Conservation (phyloP, 2,888 invertebrate species). For the Ochlodes sylvanus region DNA sequence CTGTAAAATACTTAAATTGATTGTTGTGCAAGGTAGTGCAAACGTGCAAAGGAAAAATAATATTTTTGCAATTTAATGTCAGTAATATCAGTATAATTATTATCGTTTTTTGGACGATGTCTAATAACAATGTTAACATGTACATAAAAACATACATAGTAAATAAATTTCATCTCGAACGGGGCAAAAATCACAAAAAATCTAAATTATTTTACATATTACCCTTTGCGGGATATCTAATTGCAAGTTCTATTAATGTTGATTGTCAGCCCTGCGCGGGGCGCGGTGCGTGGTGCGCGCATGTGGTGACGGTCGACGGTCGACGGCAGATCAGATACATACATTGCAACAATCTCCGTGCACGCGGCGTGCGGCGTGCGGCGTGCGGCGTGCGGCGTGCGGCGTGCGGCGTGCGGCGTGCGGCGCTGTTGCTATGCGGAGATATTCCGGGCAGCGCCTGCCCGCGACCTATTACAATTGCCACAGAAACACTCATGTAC, state of each 20-base stretch:
- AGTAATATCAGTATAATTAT: too few relatives aligned
- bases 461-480: too few relatives aligned
- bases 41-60: too few relatives aligned
- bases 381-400: not conserved
- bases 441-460: slow-evolving; percentile 15
- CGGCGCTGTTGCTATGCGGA: slow-evolving; percentile 28
- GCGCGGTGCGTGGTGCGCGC: not conserved
- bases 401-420: not conserved
- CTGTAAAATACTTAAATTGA: slow-evolving; percentile 16
- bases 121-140: not conserved
- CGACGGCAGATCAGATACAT: too few relatives aligned
- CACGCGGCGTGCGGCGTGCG: not conserved
- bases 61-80: not conserved
- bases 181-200: too few relatives aligned
- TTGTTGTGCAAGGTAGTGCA: not conserved
- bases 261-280: slow-evolving; percentile 15
- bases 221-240: too few relatives aligned
- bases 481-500: too few relatives aligned
- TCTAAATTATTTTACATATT: too few relatives aligned
- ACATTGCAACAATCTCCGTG: slow-evolving; percentile 16
- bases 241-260: not conserved
- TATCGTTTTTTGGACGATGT: not conserved
- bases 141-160: too few relatives aligned
- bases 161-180: too few relatives aligned
- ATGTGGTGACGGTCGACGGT: slow-evolving; percentile 2